phyloP scores from a whole-genome alignment of 2,888 invertebrate genomes.

The Andrena bucephala region DNA sequence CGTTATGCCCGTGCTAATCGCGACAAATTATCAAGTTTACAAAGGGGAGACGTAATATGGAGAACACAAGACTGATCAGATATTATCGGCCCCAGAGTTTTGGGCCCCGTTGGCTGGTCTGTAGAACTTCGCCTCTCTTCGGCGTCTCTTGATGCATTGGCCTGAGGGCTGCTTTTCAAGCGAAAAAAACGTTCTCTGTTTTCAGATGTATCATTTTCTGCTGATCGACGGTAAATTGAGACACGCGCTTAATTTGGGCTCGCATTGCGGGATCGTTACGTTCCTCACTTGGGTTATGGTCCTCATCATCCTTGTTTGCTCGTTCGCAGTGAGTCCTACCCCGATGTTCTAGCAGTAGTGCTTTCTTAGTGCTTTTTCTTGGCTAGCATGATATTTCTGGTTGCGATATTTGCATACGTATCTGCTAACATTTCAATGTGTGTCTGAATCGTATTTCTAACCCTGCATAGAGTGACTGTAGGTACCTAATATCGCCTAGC shows the following conservation, averaged over 20 bases:
- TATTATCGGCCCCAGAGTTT: conserved; percentile 73
- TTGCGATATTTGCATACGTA: background rate
- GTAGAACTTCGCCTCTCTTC: conserved; percentile 20
- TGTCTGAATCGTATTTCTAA: too few species aligned
- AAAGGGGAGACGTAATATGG: conserved; percentile 70
- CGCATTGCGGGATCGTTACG: conserved; percentile 74
- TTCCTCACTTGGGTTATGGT: conserved; percentile 69
- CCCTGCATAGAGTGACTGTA: too few species aligned
- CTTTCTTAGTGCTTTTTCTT: background rate
- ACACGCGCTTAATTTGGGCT: conserved; percentile 71
- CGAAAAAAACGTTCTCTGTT: conserved; percentile 26
- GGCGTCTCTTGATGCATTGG: background rate
- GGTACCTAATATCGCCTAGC: too few species aligned
- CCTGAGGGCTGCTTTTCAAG: background rate
- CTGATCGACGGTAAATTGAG: conserved; percentile 77
- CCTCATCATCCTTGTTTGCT: conserved; percentile 65
- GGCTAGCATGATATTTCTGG: background rate
- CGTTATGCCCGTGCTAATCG: conserved; percentile 61
- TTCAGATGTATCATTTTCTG: conserved; percentile 78
- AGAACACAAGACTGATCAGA: conserved; percentile 70
- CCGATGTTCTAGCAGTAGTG: background rate
- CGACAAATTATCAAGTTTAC: conserved; percentile 72
- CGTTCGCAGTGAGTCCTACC: conserved; percentile 72
- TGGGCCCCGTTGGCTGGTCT: conserved; percentile 71
- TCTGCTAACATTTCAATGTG: background rate